Conservation (phyloP, 1,140 invertebrate species). For the Lucilia cuprina region DNA sequence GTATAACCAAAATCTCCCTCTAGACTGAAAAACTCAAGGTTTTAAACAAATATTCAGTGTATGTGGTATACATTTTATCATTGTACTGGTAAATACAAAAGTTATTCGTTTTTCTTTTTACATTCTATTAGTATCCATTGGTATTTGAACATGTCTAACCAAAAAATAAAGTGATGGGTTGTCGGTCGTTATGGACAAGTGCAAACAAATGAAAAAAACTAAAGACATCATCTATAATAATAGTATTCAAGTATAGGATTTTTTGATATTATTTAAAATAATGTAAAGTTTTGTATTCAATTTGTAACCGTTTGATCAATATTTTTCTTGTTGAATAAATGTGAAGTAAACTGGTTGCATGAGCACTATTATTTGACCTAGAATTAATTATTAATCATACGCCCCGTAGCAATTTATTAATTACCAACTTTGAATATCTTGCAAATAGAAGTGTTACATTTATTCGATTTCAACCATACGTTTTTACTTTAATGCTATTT, state of each 20-base stretch:
- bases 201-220: not conserved
- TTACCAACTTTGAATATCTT: no score
- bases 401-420: no score
- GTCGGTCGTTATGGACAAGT: not conserved
- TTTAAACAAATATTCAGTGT: not conserved
- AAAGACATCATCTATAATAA: not conserved
- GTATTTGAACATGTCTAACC: conserved; percentile 10
- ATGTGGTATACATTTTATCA: not conserved
- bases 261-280: not conserved
- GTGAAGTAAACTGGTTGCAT: no score
- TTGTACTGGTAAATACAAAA: not conserved
- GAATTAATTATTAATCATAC: no score
- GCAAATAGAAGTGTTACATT: no score
- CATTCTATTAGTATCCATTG: not conserved
- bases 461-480: no score
- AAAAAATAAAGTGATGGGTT: not conserved
- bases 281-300: not conserved
- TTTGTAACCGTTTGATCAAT: no score
- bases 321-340: no score
- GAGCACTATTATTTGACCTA: no score
- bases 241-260: not conserved
- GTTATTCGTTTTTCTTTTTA: not conserved
- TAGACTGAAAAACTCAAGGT: not conserved
- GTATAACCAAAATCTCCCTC: not conserved
- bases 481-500: not conserved